Conservation (phyloP, 1,140 invertebrate species). For the Andrena cerasifolii region DNA sequence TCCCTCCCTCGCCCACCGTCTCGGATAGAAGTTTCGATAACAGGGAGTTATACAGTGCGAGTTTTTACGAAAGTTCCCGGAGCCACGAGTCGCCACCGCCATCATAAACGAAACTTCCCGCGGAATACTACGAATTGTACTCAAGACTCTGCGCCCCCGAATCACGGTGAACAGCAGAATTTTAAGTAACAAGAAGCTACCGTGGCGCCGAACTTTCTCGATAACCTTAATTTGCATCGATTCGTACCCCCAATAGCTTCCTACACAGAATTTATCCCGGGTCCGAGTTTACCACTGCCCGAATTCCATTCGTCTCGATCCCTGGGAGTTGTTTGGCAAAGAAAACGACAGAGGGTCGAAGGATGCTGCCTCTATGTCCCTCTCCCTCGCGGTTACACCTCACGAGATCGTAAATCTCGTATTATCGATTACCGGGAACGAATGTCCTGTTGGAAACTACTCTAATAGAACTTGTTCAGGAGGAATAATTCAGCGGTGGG, state of each 20-base stretch:
- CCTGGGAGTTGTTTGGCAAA: no score
- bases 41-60: background rate
- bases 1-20: background rate
- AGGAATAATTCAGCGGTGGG: no score
- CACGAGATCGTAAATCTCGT: no score
- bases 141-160: background rate
- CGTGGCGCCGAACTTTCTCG: background rate
- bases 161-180: background rate
- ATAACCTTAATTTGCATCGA: background rate
- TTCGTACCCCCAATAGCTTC: background rate
- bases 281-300: no score
- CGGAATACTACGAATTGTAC: background rate
- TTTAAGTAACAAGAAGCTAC: background rate
- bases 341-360: no score
- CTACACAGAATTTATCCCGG: background rate
- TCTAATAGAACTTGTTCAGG: no score
- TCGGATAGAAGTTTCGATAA: background rate
- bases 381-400: no score
- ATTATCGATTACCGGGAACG: no score
- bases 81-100: background rate
- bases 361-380: no score
- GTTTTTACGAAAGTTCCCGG: background rate
- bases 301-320: no score
- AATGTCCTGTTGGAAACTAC: no score
- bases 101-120: conserved; percentile 23